Percentiles rank a stretch among this genome's conserved stretches.
Evolutionary conservation across 2,113 vertebrate species (phyloP).

Genomic region (Chunga burmeisteri): DNA sequence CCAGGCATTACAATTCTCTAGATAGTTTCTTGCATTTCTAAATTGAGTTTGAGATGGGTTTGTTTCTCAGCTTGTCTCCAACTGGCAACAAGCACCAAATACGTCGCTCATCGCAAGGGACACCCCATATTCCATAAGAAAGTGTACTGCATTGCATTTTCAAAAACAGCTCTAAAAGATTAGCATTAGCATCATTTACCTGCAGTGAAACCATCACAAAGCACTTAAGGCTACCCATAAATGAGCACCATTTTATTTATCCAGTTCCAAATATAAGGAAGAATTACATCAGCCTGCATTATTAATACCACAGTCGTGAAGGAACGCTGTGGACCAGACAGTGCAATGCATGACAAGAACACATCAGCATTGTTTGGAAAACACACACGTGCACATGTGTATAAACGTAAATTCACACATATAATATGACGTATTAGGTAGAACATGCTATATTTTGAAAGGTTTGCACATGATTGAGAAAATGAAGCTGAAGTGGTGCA

Average conservation of each 20-base stretch:
- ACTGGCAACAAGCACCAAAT: not conserved
- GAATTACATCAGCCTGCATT: not conserved
- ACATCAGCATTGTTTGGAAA: not conserved
- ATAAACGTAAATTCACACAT: not conserved
- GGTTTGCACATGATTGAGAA: not conserved
- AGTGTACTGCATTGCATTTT: not conserved
- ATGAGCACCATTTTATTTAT: not conserved
- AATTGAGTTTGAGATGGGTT: not conserved
- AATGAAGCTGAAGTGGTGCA: not conserved
- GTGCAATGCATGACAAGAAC: not conserved
- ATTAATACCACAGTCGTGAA: not conserved
- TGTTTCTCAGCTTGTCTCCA: not conserved
- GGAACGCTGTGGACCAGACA: not conserved
- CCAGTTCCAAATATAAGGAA: not conserved
- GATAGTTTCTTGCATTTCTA: not conserved
- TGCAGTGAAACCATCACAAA: not conserved
- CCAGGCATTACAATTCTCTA: not conserved
- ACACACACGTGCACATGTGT: fast-evolving
- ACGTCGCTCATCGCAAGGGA: not conserved
- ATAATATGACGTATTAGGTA: not conserved
- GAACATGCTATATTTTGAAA: not conserved
- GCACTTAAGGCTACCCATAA: not conserved
- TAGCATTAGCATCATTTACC: not conserved
- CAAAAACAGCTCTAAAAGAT: not conserved
- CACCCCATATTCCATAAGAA: not conserved